Conservation (phyloP, 2,113 vertebrate genomes). For the Crocuta crocuta region DNA sequence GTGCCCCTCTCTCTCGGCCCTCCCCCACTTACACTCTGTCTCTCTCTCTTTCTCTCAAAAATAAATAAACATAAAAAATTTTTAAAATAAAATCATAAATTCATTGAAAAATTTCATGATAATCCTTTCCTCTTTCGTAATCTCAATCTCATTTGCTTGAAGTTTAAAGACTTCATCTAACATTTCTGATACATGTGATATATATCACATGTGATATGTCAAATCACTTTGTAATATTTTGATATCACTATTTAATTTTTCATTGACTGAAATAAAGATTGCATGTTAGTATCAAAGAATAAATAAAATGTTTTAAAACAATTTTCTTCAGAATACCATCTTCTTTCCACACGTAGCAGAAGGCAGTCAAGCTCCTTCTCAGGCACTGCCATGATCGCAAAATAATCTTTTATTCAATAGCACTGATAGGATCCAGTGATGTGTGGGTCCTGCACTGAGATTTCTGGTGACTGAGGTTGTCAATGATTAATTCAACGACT, state of each 20-base stretch:
- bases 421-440: not conserved
- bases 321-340: not conserved
- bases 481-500: not conserved
- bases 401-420: not conserved
- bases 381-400: conserved; percentile 11
- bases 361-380: not conserved
- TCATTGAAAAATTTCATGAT: not conserved
- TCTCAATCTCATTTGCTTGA: not conserved
- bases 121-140: not conserved
- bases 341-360: not conserved
- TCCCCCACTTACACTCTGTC: too few species aligned
- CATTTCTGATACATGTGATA: not conserved
- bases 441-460: not conserved
- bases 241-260: not conserved
- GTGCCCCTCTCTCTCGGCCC: too few species aligned
- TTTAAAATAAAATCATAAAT: not conserved
- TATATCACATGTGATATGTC: not conserved
- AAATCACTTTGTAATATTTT: not conserved
- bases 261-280: conserved; percentile 42
- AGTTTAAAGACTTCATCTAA: conserved; percentile 6
- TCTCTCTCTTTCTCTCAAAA: too few species aligned
- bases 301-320: conserved; percentile 6
- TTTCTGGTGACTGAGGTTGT: not conserved
- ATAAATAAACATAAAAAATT: too few species aligned
- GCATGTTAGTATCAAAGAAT: not conserved